Evolutionary conservation across 2,113 vertebrate species (phyloP).

Genomic region (Ceyx melanurus): DNA sequence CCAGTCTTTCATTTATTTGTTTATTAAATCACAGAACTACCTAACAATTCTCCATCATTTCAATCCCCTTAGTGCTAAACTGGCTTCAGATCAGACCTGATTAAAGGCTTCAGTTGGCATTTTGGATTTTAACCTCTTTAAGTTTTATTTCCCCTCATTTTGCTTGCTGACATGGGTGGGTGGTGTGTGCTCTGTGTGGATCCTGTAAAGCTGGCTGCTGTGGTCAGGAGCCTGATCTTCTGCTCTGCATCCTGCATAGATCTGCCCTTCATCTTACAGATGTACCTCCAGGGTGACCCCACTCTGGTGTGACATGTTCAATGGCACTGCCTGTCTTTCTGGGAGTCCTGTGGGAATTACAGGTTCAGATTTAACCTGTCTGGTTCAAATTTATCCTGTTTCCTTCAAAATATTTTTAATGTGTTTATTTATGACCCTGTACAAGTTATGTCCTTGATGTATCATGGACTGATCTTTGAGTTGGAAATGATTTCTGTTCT

Average conservation of each 20-base stretch:
- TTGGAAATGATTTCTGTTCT: neutral
- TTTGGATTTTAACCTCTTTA: neutral
- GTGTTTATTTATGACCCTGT: neutral
- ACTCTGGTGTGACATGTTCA: neutral
- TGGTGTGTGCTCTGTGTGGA: fast-evolving
- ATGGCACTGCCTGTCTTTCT: neutral
- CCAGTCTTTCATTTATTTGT: neutral
- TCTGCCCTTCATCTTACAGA: no score
- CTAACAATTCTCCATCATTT: neutral
- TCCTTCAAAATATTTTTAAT: neutral
- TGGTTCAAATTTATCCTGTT: neutral
- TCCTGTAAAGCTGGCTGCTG: neutral
- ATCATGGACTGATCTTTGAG: neutral
- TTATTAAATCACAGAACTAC: neutral
- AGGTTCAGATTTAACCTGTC: neutral
- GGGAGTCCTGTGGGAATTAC: neutral
- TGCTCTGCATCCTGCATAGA: neutral
- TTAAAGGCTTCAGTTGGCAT: neutral
- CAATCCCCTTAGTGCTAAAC: neutral
- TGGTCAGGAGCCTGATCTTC: neutral
- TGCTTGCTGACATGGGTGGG: neutral
- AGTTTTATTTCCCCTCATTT: neutral
- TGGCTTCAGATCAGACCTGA: neutral
- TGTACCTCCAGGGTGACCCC: neutral
- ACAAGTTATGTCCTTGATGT: neutral